Percentiles rank a stretch among this genome's conserved stretches.
Evolutionary conservation across 2,113 vertebrate genomes (phyloP).

Genomic region (Colinus virginianus): DNA sequence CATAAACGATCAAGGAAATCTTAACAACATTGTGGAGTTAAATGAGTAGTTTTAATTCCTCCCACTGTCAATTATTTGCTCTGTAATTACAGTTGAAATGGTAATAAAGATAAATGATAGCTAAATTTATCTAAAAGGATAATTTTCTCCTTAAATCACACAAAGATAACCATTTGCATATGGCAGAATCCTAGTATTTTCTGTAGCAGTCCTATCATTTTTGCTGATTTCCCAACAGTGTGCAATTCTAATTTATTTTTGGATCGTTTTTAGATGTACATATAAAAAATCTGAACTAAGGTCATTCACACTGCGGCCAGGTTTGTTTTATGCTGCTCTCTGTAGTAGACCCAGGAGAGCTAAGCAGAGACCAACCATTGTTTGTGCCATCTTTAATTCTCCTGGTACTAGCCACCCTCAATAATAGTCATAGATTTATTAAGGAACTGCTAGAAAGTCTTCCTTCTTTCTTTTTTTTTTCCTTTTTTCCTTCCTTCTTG

Average conservation of each 20-base stretch:
- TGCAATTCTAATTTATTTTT: neutral
- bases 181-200: neutral
- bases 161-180: neutral
- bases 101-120: conserved; percentile 33
- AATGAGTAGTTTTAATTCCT: conserved; percentile 22
- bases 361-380: neutral
- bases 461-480: neutral
- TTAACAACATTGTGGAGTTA: neutral
- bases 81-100: conserved; percentile 25
- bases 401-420: neutral
- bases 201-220: neutral
- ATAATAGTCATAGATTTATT: neutral
- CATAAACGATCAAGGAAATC: neutral
- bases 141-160: conserved; percentile 4
- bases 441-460: neutral
- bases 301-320: neutral
- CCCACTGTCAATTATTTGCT: conserved; percentile 9
- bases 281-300: neutral
- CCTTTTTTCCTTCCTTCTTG: neutral
- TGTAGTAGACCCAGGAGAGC: neutral
- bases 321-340: neutral
- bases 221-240: neutral
- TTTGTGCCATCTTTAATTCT: neutral
- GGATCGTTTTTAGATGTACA: neutral
- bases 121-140: conserved; percentile 35